phyloP scores from a whole-genome alignment of 2,888 invertebrate genomes.

The Cheilosia pagana region DNA sequence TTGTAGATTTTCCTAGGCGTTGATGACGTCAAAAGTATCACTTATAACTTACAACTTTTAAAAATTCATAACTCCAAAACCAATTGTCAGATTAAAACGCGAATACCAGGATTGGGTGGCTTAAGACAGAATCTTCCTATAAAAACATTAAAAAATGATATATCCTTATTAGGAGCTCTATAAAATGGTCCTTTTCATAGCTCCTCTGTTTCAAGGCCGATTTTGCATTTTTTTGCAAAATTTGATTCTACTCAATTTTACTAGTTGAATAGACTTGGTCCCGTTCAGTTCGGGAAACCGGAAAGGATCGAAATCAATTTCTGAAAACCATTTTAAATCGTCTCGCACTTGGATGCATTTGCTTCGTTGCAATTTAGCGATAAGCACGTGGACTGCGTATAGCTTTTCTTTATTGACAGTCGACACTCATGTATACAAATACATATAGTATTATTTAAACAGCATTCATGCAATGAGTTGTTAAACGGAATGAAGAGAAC shows the following conservation, averaged over 20 bases:
- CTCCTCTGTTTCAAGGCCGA: background rate
- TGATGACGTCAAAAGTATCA: conserved; percentile 6
- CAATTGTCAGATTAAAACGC: background rate
- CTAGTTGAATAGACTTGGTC: background rate
- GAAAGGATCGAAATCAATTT: conserved; percentile 78
- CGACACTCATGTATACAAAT: conserved; percentile 5
- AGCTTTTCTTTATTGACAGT: conserved; percentile 19
- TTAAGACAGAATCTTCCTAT: background rate
- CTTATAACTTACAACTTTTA: conserved; percentile 5
- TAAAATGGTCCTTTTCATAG: conserved; percentile 46
- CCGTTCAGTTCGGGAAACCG: conserved; percentile 29
- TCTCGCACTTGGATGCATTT: conserved; percentile 12
- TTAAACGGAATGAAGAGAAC: background rate
- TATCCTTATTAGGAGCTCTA: conserved; percentile 9
- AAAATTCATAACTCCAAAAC: conserved; percentile 9
- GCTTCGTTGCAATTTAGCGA: conserved; percentile 17
- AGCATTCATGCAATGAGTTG: background rate
- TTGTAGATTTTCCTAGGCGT: background rate
- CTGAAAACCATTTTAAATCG: conserved; percentile 81
- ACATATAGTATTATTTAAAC: background rate
- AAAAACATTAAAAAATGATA: background rate
- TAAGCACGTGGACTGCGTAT: conserved; percentile 48
- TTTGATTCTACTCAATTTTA: conserved; percentile 47
- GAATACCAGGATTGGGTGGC: background rate
- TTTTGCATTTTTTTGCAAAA: conserved; percentile 55